Evolutionary conservation across 2,888 invertebrate species (phyloP), one percentile per base, ranked within the genome.

Genomic region (Nycteola revayana): DNA sequence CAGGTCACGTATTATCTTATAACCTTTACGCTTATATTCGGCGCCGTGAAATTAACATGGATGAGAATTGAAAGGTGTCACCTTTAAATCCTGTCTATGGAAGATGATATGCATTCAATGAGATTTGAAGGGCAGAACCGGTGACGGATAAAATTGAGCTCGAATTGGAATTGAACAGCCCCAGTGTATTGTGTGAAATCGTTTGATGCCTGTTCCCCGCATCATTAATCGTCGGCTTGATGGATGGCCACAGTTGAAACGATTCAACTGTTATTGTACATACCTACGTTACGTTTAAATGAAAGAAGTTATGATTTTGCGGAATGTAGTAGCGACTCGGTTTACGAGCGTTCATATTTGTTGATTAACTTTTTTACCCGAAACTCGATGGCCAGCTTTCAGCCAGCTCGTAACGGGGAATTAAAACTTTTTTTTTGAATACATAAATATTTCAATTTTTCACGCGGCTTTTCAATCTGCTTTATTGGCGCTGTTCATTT

Each of bases 191-290:
- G 39, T 54, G 48, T 45, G 46, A 38, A 41, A 46, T 31, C 36
- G 44, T 45, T 49, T 52, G 49, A 38, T 26, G 36, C 28, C 28
- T 35, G 27, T 24, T 31, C 28, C 27, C 26, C 47, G 50, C 36
- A 25, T 50, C 59, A 60, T 67, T 58, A 62, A 60, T 61, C 60
- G 56, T 39, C 35, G 32, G 37, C 45, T 53, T 69, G 64, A 67
- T 66, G 48, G 63, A 72, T 69, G 50, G 53, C 50, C 43, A 46
- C 47, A 45, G 57, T 52, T 55, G 52, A 50, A 54, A 41, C 54
- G 44, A 63, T 66, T 60, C 52, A 57, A 52, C 54, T 51, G 59
- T 55, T 52, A 45, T 54, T 56, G 46, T 43, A n/a, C n/a, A n/a
- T n/a, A n/a, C 2, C 14, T 14, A 36, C 35, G 27, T 35, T 40